phyloP scores from a whole-genome alignment of 2,797 vertebrate species.

The Platalea minor region DNA sequence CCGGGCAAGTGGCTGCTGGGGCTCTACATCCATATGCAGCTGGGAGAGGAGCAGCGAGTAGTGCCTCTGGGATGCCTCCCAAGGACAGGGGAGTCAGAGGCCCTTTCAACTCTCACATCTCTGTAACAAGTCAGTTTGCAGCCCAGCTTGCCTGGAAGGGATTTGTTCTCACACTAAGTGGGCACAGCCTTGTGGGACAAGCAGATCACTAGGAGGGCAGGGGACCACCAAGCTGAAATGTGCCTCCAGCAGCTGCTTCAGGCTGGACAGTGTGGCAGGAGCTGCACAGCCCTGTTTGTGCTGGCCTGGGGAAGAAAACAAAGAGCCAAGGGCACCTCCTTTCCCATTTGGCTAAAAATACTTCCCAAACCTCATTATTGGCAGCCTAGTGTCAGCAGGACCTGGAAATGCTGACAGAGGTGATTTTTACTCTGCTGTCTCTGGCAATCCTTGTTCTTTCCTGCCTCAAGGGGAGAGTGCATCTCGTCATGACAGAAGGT shows the following conservation, averaged over 20 bases:
- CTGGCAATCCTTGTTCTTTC: not conserved
- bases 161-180: not conserved
- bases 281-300: not conserved
- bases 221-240: not conserved
- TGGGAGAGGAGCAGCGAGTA: not conserved
- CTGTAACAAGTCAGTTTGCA: not conserved
- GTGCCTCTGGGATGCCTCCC: not conserved
- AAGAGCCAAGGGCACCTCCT: constrained; percentile 25
- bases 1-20: not conserved
- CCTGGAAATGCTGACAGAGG: constrained; percentile 26
- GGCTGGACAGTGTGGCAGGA: not conserved
- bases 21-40: not conserved
- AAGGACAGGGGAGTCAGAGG: rapidly evolving
- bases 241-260: not conserved
- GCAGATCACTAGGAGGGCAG: not conserved
- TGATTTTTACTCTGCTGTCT: constrained; percentile 21
- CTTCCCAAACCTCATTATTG: constrained; percentile 34
- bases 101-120: not conserved
- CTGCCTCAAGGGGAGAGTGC: not conserved
- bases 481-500: not conserved
- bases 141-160: not conserved
- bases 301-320: not conserved
- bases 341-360: constrained; percentile 50
- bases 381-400: constrained; percentile 40
- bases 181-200: not conserved